phyloP scores from a whole-genome alignment of 2,797 vertebrate species.

The Atherinosoma microstoma region DNA sequence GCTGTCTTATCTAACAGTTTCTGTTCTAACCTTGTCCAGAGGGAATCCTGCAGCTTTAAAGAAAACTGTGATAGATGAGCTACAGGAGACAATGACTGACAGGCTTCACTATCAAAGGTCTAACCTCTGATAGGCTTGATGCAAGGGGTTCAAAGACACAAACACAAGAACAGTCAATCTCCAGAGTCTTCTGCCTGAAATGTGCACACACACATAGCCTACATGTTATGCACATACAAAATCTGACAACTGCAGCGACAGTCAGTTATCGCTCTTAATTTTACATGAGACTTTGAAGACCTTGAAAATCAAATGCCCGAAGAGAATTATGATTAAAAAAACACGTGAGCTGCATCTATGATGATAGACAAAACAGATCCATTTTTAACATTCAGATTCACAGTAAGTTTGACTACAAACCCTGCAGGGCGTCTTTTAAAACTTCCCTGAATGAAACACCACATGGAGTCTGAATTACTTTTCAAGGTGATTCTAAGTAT shows the following conservation, averaged over 20 bases:
- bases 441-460: constrained; percentile 13
- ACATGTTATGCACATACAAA: constrained; percentile 9
- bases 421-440: constrained; percentile 10
- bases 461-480: constrained; percentile 2
- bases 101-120: constrained; percentile 51
- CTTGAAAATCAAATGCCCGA: constrained; percentile 57
- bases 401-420: constrained; percentile 6
- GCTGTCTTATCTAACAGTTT: constrained; percentile 42
- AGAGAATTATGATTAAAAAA: constrained; percentile 47
- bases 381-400: constrained; percentile 31
- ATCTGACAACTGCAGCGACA: constrained; percentile 29
- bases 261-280: constrained; percentile 58
- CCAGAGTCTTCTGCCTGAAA: constrained; percentile 22
- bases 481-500: constrained; percentile 27
- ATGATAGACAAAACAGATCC: constrained; percentile 14
- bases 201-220: constrained; percentile 3
- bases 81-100: constrained; percentile 62
- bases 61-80: constrained; percentile 11
- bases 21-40: constrained; percentile 31
- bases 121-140: constrained; percentile 31
- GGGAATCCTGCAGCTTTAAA: constrained; percentile 39
- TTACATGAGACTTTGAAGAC: constrained; percentile 58
- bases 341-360: constrained; percentile 24
- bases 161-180: constrained; percentile 48
- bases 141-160: constrained; percentile 35